Percentiles rank a stretch among this genome's conserved stretches.
phyloP scores from a whole-genome alignment of 1,140 invertebrate genomes.

The Platorchestia sp. region DNA sequence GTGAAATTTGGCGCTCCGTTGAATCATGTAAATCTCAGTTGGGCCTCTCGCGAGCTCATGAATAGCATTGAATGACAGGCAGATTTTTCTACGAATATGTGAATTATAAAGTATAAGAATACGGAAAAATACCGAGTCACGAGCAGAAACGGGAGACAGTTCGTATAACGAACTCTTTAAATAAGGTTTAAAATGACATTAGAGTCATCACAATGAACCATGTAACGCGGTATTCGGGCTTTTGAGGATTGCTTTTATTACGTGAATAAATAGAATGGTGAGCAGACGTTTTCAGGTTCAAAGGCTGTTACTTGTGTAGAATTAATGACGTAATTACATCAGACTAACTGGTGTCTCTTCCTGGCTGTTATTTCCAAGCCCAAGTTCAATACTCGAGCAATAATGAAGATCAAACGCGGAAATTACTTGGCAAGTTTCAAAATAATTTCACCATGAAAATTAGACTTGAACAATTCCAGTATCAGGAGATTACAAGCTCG shows the following conservation, averaged over 20 bases:
- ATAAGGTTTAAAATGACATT: not conserved
- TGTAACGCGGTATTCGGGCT: not conserved
- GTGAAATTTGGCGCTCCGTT: constrained; percentile 50
- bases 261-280: not conserved
- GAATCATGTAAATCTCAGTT: constrained; percentile 50
- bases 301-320: not conserved
- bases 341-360: not conserved
- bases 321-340: not conserved
- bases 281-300: not conserved
- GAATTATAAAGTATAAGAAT: constrained; percentile 11
- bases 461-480: not conserved
- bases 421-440: not conserved
- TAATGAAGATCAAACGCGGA: not conserved
- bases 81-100: not conserved
- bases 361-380: not conserved
- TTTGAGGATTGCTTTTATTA: not conserved
- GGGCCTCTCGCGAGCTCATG: not conserved
- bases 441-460: not conserved
- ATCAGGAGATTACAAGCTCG: not conserved
- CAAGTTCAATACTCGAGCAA: not conserved
- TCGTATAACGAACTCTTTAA: not conserved
- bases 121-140: not conserved
- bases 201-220: not conserved
- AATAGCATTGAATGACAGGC: constrained; percentile 37
- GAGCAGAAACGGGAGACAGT: not conserved